These are phyloP conservation scores for Macrophya annulata DNA, from an alignment of 2,888 invertebrate species.

Conservation along the genomic window DNA sequence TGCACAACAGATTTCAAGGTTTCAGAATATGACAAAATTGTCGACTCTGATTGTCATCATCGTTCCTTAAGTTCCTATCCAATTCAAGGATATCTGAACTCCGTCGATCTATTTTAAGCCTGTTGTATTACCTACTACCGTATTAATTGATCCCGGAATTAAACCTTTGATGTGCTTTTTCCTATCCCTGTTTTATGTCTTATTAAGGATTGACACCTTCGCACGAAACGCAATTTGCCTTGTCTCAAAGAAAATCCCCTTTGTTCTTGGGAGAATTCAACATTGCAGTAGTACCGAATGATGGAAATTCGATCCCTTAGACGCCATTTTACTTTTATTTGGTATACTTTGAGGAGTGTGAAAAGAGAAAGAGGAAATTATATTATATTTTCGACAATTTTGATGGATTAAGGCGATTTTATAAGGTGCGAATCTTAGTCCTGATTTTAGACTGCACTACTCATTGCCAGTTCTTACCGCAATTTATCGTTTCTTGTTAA, in stretches of 20 bases:
- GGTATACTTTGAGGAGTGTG: too few species aligned
- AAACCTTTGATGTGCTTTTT: neutral
- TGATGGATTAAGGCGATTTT: neutral
- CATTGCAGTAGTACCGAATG: neutral
- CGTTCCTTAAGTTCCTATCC: neutral
- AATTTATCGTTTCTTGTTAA: slow-evolving; percentile 27
- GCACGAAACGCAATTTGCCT: neutral
- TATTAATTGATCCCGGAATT: neutral
- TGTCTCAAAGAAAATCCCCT: neutral
- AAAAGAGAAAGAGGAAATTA: neutral
- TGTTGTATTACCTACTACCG: too few species aligned
- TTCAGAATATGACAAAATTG: neutral
- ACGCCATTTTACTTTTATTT: neutral
- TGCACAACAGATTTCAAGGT: neutral
- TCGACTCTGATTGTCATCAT: neutral
- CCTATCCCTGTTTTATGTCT: neutral
- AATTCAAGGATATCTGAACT: neutral
- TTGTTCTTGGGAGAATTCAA: neutral
- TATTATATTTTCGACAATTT: neutral
- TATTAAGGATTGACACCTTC: slow-evolving; percentile 18
- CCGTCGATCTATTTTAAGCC: neutral
- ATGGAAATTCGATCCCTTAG: neutral
- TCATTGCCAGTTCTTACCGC: neutral
- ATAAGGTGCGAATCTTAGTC: neutral
- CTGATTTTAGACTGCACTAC: slow-evolving; percentile 7